Base-by-base conservation (phyloP, 2,888 invertebrate genomes). In the Stenotaenia linearis region DNA sequence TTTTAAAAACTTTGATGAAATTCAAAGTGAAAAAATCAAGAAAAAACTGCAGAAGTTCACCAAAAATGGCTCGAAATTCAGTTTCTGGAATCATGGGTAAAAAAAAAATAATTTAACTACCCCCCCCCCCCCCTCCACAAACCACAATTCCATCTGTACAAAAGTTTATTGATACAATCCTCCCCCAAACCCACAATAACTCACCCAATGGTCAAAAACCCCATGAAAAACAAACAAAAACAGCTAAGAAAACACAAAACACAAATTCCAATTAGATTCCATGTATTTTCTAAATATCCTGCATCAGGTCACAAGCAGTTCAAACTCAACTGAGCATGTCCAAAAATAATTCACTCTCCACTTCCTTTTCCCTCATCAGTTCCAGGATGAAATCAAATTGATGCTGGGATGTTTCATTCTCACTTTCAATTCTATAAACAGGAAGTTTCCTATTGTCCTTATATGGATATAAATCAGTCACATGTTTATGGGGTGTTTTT, bases 281-380 rank as follows among this genome's bases (percentile, higher is more conserved):
- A 18, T 21, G 2, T 18, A 18, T 56, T 56, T 56, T 21, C 40
- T 40, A 40, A 40, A 21, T 21, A 56, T 56, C 56, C 56, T 56
- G 56, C 10, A 23, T 56, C 21, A 56, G 56, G 56, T 56, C 21
- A 56, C 1, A 21, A 6, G 1, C 21, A 56, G n/a, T 18, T 7
- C 6, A 3, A 23, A 56, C 7, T 56, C 56, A 56, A 21, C 56
- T 56, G 56, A 56, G 56, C 56, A 56, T 4, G 12, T 23, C 56
- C 40, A 40, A 56, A 56, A 56, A 56, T 56, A 56, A 56, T 56
- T 23, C 56, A 23, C 21, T 56, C 10, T 2, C 23, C 7, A 23
- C 23, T 56, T 56, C 56, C 56, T 56, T 56, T 56, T 56, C 56
- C 56, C 56, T 56, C 56, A 56, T 56, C 56, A 56, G 40, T 40